Evolutionary conservation across 1,140 invertebrate species (phyloP).

Genomic region (Mya arenaria): DNA sequence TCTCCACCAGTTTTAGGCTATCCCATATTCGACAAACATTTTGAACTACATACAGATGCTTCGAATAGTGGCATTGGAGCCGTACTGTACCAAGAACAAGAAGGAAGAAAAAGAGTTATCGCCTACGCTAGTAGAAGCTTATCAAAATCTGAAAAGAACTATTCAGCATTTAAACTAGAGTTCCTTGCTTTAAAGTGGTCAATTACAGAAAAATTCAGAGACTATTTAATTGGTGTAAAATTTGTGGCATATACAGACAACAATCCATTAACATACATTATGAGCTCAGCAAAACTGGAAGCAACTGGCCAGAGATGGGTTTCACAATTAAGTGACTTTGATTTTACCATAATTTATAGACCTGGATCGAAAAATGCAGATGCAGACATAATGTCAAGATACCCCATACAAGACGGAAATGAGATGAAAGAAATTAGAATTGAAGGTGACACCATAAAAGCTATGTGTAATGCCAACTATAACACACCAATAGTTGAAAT

Average conservation of each 20-base stretch:
- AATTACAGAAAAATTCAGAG: constrained; percentile 5
- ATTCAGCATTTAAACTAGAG: constrained; percentile 6
- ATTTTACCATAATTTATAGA: constrained; percentile 6
- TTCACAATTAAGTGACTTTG: neutral
- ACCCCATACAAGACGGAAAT: neutral
- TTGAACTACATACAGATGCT: constrained; percentile 17
- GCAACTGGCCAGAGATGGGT: constrained; percentile 26
- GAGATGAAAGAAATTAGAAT: constrained; percentile 9
- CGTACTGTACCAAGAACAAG: constrained; percentile 21
- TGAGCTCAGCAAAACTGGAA: neutral
- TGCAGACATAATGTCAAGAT: constrained; percentile 7
- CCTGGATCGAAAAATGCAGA: constrained; percentile 1
- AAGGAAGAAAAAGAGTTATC: constrained; percentile 25
- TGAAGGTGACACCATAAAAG: neutral
- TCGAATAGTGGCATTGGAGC: neutral
- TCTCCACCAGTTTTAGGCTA: neutral
- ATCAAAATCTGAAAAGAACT: neutral
- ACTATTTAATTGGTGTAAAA: neutral
- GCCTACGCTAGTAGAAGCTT: constrained; percentile 1
- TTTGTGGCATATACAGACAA: neutral
- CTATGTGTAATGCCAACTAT: neutral
- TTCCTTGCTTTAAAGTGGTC: constrained; percentile 17
- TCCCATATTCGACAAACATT: neutral
- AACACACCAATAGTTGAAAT: neutral
- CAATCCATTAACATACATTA: constrained; percentile 12